phyloP scores from a whole-genome alignment of 2,888 invertebrate genomes.

The Odontothrips loti region DNA sequence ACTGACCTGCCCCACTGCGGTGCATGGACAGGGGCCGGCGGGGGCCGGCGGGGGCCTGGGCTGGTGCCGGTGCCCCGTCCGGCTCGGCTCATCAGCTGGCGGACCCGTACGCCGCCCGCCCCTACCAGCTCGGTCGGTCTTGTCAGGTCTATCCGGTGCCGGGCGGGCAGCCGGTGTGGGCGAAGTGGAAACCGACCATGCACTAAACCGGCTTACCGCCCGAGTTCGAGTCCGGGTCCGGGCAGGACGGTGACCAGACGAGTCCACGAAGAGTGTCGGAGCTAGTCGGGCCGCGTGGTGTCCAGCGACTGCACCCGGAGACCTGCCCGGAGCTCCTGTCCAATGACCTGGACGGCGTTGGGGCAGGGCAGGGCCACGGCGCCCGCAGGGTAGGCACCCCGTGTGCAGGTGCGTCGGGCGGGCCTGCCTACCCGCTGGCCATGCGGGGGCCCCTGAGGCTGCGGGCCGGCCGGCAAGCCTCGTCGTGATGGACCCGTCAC shows the following conservation, averaged over 20 bases:
- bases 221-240: background rate
- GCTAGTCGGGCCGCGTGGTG: background rate
- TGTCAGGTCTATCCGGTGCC: conserved; percentile 7
- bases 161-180: background rate
- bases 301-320: background rate
- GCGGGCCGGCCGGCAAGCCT: no score
- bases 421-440: no score
- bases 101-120: background rate
- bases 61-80: no score
- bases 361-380: background rate
- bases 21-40: background rate
- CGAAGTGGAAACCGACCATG: background rate
- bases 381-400: no score
- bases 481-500: no score
- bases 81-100: background rate
- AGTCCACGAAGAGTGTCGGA: background rate
- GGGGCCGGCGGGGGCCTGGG: no score
- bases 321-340: no score
- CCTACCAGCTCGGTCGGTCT: no score
- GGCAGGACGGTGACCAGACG: background rate
- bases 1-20: conserved; percentile 17
- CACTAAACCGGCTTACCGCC: background rate
- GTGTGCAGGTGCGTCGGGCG: no score
- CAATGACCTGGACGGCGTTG: background rate
- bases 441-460: no score